phyloP scores from a whole-genome alignment of 2,113 vertebrate genomes.

The Ochotona princeps region DNA sequence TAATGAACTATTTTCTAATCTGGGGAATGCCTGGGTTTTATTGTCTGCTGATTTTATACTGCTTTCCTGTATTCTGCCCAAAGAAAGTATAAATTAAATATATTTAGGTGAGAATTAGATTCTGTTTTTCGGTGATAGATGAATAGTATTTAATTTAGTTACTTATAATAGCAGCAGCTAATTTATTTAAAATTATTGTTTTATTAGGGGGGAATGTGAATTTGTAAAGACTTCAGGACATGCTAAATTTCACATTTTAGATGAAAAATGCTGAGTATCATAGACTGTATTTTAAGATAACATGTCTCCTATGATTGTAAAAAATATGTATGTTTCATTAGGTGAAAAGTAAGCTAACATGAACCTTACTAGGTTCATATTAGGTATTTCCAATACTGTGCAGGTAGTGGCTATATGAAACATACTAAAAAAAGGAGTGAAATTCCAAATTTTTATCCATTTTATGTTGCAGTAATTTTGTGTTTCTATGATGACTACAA shows the following conservation, averaged over 20 bases:
- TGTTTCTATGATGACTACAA: background rate
- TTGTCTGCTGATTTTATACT: conserved; percentile 60
- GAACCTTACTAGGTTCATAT: background rate
- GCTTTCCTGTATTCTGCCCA: conserved; percentile 69
- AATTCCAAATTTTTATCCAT: conserved; percentile 6
- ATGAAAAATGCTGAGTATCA: conserved; percentile 7
- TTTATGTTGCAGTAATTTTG: background rate
- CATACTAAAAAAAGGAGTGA: background rate
- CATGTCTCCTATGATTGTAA: background rate
- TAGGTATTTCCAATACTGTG: background rate
- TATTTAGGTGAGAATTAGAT: conserved; percentile 56
- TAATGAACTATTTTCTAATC: conserved; percentile 69
- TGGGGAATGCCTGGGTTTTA: conserved; percentile 59
- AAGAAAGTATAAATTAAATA: conserved; percentile 64
- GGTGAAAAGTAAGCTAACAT: conserved; percentile 21
- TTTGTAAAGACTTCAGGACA: conserved; percentile 3
- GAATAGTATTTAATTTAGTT: conserved; percentile 56
- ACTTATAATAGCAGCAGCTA: conserved; percentile 45
- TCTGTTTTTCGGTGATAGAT: conserved; percentile 51
- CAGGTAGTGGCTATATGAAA: conserved; percentile 5
- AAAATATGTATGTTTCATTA: background rate
- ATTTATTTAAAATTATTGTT: conserved; percentile 38
- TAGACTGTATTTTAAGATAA: conserved; percentile 19
- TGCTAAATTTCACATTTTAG: conserved; percentile 18
- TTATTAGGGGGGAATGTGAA: background rate